A percentile compares a stretch with the other conserved stretches of the same genome.
These are phyloP conservation scores for Choloepus didactylus DNA, from an alignment of 2,797 vertebrate species.

Conservation along the genomic window DNA sequence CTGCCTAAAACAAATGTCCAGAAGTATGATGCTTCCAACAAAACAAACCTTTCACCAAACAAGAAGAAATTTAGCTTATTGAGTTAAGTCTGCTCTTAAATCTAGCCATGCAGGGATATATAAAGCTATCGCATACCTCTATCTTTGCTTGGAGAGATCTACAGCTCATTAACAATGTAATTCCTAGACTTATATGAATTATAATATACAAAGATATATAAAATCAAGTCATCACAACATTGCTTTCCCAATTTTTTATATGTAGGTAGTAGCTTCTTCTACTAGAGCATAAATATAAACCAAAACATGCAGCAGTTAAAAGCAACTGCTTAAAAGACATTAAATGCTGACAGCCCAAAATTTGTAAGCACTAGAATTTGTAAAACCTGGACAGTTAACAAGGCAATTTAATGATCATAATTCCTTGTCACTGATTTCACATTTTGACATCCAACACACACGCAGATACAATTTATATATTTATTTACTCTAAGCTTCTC, in stretches of 20 bases:
- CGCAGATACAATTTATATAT: background rate
- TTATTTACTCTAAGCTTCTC: slow-evolving; percentile 32
- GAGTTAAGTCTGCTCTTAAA: slow-evolving; percentile 90
- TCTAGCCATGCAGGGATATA: slow-evolving; percentile 85
- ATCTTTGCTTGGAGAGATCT: slow-evolving; percentile 72
- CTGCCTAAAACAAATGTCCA: slow-evolving; percentile 91
- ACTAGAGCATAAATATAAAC: background rate
- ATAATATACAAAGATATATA: slow-evolving; percentile 38
- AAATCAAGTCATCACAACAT: slow-evolving; percentile 3
- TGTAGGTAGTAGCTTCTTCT: slow-evolving; percentile 53
- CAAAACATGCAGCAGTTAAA: slow-evolving; percentile 25
- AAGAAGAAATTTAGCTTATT: slow-evolving; percentile 90
- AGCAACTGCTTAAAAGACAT: slow-evolving; percentile 64
- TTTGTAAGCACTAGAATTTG: slow-evolving; percentile 62
- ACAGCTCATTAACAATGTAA: slow-evolving; percentile 59
- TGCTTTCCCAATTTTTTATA: slow-evolving; percentile 70
- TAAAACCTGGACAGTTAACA: slow-evolving; percentile 59
- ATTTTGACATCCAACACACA: background rate
- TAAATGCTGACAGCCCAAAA: slow-evolving; percentile 32
- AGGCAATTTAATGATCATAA: background rate
- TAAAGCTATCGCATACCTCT: slow-evolving; percentile 64
- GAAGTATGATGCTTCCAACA: slow-evolving; percentile 89
- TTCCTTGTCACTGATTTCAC: background rate
- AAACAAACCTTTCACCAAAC: slow-evolving; percentile 92
- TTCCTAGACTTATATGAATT: slow-evolving; percentile 66